Conservation (phyloP, 53 echinoderm and acorn worm species). For the Crossaster papposus region DNA sequence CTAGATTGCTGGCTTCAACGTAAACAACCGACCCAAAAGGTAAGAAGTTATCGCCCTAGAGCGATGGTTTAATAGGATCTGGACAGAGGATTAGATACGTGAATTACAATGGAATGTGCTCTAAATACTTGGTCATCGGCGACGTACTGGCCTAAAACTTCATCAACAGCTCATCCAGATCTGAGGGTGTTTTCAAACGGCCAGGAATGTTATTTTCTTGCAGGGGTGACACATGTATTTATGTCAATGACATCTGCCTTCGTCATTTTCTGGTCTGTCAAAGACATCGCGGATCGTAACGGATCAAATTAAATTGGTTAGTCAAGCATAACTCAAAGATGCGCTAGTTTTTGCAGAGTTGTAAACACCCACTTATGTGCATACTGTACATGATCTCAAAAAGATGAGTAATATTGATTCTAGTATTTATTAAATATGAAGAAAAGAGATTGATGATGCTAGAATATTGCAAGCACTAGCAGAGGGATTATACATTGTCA, state of each 20-base stretch:
- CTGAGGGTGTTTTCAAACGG: constrained; percentile 37
- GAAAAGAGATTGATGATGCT: background rate
- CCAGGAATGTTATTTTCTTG: constrained; percentile 8
- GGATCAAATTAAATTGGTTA: constrained; percentile 23
- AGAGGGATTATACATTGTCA: too few relatives aligned
- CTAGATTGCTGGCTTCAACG: too few relatives aligned
- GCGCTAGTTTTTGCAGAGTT: background rate
- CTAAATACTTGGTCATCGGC: background rate
- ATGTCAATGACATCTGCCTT: constrained; percentile 22
- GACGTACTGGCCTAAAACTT: constrained; percentile 8
- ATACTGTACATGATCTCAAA: background rate
- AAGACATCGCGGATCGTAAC: constrained; percentile 3
- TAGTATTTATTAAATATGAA: background rate
- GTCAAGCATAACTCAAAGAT: background rate
- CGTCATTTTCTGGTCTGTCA: constrained; percentile 29
- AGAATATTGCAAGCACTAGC: background rate
- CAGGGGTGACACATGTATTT: background rate
- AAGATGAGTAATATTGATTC: background rate
- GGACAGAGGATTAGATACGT: constrained; percentile 7
- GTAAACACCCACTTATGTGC: constrained; percentile 15
- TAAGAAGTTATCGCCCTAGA: constrained; percentile 31
- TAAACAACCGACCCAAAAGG: constrained; percentile 27
- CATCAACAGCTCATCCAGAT: constrained; percentile 36
- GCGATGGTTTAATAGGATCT: background rate
- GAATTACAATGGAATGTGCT: constrained; percentile 50